phyloP scores from a whole-genome alignment of 2,797 vertebrate species.

The Phoeniculus purpureus region DNA sequence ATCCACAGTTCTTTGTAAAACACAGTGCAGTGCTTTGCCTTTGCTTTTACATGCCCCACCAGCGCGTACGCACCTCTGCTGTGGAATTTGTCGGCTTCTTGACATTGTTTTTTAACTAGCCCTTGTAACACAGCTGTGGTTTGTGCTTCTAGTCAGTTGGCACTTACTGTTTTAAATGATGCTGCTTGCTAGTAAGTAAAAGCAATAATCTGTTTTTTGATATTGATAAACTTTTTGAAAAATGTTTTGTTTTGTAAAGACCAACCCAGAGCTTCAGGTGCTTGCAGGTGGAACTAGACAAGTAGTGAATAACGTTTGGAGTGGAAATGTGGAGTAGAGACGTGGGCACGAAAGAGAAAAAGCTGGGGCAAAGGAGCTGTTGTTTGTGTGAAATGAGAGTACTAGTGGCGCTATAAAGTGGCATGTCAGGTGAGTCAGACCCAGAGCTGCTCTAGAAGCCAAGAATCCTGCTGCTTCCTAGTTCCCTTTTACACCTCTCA shows the following conservation, averaged over 20 bases:
- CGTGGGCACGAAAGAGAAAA: neutral
- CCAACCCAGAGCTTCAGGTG: neutral
- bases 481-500: neutral
- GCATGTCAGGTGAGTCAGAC: conserved; percentile 10
- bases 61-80: neutral
- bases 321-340: neutral
- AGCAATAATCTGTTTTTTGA: neutral
- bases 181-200: neutral
- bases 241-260: neutral
- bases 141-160: neutral
- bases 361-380: neutral
- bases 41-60: neutral
- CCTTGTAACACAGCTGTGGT: neutral
- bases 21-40: neutral
- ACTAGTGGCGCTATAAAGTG: neutral
- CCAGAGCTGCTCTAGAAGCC: neutral
- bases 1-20: neutral
- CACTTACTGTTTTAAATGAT: neutral
- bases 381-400: neutral
- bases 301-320: neutral
- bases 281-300: neutral
- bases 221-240: neutral
- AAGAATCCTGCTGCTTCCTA: neutral
- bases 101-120: neutral
- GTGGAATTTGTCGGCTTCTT: conserved; percentile 16